Base-by-base conservation (phyloP, 2,113 vertebrate species). In the Paramisgurnus dabryanus region DNA sequence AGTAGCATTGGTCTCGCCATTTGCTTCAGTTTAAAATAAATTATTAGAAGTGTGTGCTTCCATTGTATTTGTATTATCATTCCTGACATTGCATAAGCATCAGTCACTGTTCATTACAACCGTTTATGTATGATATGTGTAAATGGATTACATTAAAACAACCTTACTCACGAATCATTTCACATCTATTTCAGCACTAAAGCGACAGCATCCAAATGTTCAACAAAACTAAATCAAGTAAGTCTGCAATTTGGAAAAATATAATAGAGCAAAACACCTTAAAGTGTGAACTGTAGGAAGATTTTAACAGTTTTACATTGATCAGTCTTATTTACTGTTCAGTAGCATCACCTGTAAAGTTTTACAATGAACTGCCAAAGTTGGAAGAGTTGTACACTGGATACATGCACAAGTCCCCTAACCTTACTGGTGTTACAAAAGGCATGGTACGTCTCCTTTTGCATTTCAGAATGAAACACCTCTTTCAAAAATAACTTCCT, bases 331-430 rank as follows among this genome's bases (percentile, higher is more conserved):
- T 34, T 7, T 15, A 3, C 9, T 71, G 17, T 43, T 61, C 4
- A 11, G 17, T 8, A 71, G 5, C 6, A n/a, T 12, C 49, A 53
- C 57, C n/a, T 12, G 4, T 68, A 3, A 57, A 2, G 49, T 79
- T 81, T 78, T 74, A 78, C 60, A 6, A 18, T 0, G 1, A 22
- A 0, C 40, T 49, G 72, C 12, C 12, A 7, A 69, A 17, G 18
- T 3, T 45, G 4, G 76, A 79, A 17, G 83, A 72, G 43, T 3
- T 85, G 12, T n/a, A 18, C 13, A 39, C 50, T 70, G 83, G 83
- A 10, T 80, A 67, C 60, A 12, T 85, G 13, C 7, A 67, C 39
- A 84, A 84, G 69, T 81, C 83, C 2, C 83, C 83, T 4, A 11
- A 6, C 49, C 22, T 45, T 12, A 7, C 22, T 3, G 3, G 53